These are phyloP conservation scores for Ascidia mentula DNA, from an alignment of 23 tunicate genomes.

Conservation along the genomic window DNA sequence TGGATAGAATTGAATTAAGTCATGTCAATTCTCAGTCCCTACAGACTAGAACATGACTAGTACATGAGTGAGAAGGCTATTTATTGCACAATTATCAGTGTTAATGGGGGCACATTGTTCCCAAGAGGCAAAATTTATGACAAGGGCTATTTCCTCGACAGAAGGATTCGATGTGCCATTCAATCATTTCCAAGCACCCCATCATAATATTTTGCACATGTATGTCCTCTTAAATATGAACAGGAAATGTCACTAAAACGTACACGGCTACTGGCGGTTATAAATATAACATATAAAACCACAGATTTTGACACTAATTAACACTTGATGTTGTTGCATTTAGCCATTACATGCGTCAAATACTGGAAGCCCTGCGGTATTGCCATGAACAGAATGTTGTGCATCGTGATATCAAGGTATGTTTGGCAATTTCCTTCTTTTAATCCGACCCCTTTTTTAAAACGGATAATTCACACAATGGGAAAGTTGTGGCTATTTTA, in stretches of 20 bases:
- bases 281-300: too few relatives aligned
- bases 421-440: neutral
- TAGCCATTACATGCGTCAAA: conserved; percentile 96
- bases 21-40: neutral
- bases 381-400: conserved; percentile 91
- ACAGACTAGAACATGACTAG: neutral
- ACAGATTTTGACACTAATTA: too few relatives aligned
- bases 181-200: too few relatives aligned
- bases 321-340: conserved; percentile 13
- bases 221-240: too few relatives aligned
- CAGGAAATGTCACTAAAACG: too few relatives aligned
- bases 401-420: conserved; percentile 91
- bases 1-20: neutral
- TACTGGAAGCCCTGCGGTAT: conserved; percentile 84
- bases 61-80: neutral
- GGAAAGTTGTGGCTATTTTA: neutral
- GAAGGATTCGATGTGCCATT: too few relatives aligned
- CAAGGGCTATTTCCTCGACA: too few relatives aligned
- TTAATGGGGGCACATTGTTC: too few relatives aligned
- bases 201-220: too few relatives aligned
- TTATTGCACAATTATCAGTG: neutral
- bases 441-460: neutral
- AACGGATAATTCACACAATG: neutral
- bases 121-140: too few relatives aligned
- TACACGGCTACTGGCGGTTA: too few relatives aligned